phyloP scores from a whole-genome alignment of 2,113 vertebrate species.

The Sardina pilchardus region DNA sequence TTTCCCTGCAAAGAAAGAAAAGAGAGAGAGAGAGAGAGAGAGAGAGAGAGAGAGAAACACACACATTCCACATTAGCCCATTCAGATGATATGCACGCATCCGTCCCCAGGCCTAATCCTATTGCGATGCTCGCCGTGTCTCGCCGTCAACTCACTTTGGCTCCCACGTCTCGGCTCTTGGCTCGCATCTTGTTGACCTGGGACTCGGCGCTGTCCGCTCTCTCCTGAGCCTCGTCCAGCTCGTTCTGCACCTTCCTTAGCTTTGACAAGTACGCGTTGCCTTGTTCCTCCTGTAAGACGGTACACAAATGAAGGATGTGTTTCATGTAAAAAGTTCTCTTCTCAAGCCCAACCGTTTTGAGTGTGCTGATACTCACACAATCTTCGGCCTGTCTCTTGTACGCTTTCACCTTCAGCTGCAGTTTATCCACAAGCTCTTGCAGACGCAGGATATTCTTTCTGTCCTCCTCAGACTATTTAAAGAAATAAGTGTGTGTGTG shows the following conservation, averaged over 20 bases:
- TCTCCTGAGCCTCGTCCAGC: constrained; percentile 20
- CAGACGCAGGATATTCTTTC: constrained; percentile 43
- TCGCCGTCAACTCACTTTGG: constrained; percentile 54
- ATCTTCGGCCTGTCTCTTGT: constrained; percentile 35
- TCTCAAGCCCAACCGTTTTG: background rate
- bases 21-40: too few species aligned
- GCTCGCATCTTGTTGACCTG: constrained; percentile 71
- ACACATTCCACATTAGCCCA: background rate
- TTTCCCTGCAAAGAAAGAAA: constrained; percentile 25
- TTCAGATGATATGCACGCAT: background rate
- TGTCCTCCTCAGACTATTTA: constrained; percentile 45
- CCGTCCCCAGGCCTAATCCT: background rate
- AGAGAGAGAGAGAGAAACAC: background rate
- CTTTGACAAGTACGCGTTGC: constrained; percentile 65
- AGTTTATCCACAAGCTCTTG: constrained; percentile 52
- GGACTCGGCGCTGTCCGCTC: constrained; percentile 33
- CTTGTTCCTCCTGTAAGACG: constrained; percentile 66
- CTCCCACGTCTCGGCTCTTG: constrained; percentile 61
- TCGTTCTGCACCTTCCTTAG: constrained; percentile 29
- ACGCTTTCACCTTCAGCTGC: constrained; percentile 51
- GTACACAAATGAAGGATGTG: background rate
- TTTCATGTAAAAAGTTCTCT: background rate
- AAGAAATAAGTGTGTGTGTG: background rate
- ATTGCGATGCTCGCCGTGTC: background rate
- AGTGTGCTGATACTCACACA: constrained; percentile 27